Evolutionary conservation across 2,113 vertebrate genomes (phyloP), one percentile per base, ranked within the genome.

Genomic region (Arvicanthis niloticus): DNA sequence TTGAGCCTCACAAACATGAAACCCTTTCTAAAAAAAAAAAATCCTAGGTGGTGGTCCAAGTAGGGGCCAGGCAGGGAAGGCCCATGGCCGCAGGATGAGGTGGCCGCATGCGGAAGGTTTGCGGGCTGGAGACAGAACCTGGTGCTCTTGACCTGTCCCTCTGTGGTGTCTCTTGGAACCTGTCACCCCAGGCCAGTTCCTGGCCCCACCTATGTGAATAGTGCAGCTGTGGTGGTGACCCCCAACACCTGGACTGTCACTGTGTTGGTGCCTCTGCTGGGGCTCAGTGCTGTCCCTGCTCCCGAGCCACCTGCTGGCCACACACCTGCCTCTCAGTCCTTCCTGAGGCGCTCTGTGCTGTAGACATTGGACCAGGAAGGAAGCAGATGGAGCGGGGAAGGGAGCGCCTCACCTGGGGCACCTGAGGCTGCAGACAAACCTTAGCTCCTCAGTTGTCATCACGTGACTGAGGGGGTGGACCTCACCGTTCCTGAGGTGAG

Each of bases 361-460:
- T 2, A 24, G 42, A 76, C 19, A 37, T 21, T 40, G n/a, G 70
- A n/a, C 21, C 72, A 40, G 72, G 72, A 73, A 72, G 70, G 67
- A 37, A 37, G 13, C 34, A 12, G 37, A 21, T 40, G n/a, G 24
- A 24, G 10, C 7, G 2, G 37, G 34, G 29, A 6, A 6, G 37
- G 53, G 37, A 2, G 29, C 3, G 0, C 5, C 37, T 1, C 10
- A 9, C 48, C 2, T 19, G 34, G 17, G 9, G 76, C 17, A 21
- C 2, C 53, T 34, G 15, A 22, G 77, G 16, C 48, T 37, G 4
- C 19, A n/a, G 56, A 51, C 45, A 51, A 31, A 34, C 29, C 77
- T 53, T 31, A 86, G 6, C 31, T 5, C 40, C 26, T 3, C 31
- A 87, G 31, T 37, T 1, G 16, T 67, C 29, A 34, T 48, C 42